These are phyloP conservation scores for Ptilodon capucinus DNA, from an alignment of 2,888 invertebrate species.

Conservation along the genomic window DNA sequence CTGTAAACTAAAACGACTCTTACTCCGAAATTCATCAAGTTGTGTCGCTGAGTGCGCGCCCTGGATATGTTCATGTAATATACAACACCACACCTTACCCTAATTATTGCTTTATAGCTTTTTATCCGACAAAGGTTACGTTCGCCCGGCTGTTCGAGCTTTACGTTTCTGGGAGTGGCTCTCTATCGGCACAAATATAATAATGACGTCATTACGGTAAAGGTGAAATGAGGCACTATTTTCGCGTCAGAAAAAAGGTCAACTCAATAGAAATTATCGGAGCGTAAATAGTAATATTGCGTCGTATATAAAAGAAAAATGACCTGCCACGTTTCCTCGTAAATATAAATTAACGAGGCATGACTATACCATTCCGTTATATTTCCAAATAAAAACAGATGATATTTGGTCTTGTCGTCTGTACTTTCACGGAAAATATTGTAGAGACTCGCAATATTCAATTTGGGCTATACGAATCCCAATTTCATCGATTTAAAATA, in stretches of 20 bases:
- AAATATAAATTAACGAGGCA: not conserved
- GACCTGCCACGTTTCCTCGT: not conserved
- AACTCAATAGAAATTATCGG: not conserved
- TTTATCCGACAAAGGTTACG: conserved; percentile 29
- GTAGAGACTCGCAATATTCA: too few species aligned
- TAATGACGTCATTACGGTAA: conserved; percentile 23
- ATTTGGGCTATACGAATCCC: too few species aligned
- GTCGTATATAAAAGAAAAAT: not conserved
- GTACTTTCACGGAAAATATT: too few species aligned
- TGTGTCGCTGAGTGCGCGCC: not conserved
- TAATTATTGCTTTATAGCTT: conserved; percentile 24
- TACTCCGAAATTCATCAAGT: too few species aligned
- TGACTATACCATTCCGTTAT: not conserved
- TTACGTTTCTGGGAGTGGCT: conserved; percentile 21
- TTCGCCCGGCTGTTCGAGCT: conserved; percentile 15
- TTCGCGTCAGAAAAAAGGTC: not conserved
- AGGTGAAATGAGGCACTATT: not conserved
- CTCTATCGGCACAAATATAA: conserved; percentile 26
- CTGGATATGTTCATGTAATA: not conserved
- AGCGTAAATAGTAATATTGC: not conserved
- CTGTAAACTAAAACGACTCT: too few species aligned
- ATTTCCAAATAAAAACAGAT: not conserved
- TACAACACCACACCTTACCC: not conserved
- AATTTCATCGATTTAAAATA: too few species aligned
- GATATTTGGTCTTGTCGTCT: too few species aligned